A percentile compares a stretch with the other conserved stretches of the same genome.
phyloP scores from a whole-genome alignment of 2,888 invertebrate species.

The Glomeris marginata region DNA sequence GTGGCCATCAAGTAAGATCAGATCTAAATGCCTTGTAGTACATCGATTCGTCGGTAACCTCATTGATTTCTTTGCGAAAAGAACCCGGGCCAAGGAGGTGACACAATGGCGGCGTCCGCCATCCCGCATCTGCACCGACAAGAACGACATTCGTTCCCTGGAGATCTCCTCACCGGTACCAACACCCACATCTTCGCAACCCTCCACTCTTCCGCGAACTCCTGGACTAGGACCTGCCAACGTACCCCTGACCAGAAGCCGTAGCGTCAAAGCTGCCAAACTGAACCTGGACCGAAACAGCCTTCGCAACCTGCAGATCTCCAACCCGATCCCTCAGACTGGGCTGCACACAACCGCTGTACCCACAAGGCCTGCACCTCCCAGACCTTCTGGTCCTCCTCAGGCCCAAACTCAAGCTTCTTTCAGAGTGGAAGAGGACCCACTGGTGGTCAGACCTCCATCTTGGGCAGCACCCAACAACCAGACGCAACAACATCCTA shows the following conservation, averaged over 20 bases:
- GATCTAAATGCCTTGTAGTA: background rate
- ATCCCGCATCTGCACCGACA: background rate
- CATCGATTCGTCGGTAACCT: background rate
- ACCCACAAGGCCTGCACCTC: constrained; percentile 38
- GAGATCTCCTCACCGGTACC: constrained; percentile 16
- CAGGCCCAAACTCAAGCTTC: background rate
- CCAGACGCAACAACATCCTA: background rate
- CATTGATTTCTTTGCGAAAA: constrained; percentile 4
- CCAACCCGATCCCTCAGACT: constrained; percentile 60
- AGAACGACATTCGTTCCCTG: constrained; percentile 16
- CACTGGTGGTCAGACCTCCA: background rate
- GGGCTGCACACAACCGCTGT: constrained; percentile 41
- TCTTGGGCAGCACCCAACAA: constrained; percentile 2
- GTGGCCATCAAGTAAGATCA: constrained; percentile 18
- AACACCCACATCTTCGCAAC: background rate
- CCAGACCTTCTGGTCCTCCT: constrained; percentile 4
- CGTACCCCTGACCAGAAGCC: constrained; percentile 39
- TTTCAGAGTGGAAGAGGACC: background rate
- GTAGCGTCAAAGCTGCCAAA: constrained; percentile 45
- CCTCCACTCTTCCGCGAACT: background rate
- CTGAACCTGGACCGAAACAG: constrained; percentile 56
- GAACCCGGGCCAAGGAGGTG: constrained; percentile 19
- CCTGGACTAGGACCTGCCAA: background rate
- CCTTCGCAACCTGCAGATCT: constrained; percentile 61
- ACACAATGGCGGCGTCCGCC: constrained; percentile 17